Evolutionary conservation across 2,113 vertebrate species (phyloP).

Genomic region (Mobula birostris): DNA sequence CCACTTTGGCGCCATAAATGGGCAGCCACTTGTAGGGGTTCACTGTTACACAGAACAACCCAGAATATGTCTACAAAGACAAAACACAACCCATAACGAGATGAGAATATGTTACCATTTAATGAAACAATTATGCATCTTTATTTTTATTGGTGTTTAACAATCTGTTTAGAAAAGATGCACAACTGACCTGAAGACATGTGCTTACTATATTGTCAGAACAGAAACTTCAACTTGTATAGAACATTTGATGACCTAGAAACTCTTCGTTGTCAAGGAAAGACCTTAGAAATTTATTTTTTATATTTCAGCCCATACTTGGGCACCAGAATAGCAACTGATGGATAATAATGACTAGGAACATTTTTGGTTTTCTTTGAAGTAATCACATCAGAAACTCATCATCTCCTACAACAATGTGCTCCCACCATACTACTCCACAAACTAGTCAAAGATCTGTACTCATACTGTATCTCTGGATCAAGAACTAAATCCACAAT

Average conservation of each 20-base stretch:
- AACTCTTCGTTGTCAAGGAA: neutral
- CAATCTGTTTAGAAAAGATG: neutral
- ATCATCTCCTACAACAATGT: too few species aligned
- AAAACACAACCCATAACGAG: neutral
- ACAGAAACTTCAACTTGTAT: neutral
- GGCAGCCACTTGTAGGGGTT: conserved; percentile 39
- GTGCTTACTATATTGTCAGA: neutral
- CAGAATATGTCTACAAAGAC: conserved; percentile 39
- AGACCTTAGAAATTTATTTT: neutral
- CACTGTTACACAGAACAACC: conserved; percentile 39
- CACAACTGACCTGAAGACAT: neutral
- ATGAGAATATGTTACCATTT: neutral
- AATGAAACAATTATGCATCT: neutral
- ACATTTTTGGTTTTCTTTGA: neutral
- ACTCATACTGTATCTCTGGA: neutral
- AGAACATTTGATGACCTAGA: neutral
- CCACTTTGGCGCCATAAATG: conserved; percentile 36
- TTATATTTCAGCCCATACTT: neutral
- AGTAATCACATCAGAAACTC: neutral
- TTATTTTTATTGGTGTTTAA: neutral
- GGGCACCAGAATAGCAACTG: neutral
- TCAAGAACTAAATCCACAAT: neutral
- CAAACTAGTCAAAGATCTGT: neutral
- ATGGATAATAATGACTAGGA: neutral
- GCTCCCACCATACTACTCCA: neutral